Base-by-base conservation (phyloP, 2,797 vertebrate species). In the Amblyopsis hoosieri region DNA sequence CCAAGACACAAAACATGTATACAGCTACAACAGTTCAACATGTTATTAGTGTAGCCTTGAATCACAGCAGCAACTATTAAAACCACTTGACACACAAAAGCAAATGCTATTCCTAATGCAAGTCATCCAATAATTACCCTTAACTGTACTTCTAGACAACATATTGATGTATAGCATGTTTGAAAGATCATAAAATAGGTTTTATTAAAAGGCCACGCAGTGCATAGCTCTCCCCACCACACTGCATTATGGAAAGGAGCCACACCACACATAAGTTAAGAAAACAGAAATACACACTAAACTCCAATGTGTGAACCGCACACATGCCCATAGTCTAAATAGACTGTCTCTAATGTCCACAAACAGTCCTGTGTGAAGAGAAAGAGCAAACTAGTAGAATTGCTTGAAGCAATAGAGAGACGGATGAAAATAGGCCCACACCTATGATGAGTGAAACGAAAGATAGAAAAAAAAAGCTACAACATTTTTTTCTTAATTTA, bases 201-300 rank as follows among this genome's bases (percentile, higher is more conserved):
- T 42, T 3, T 10, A 45, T 15, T 64, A 72, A 62, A 72, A 59
- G 33, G 47, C 56, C 42, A 7, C 1, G 12, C 61, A 53, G 52
- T 37, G 12, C 49, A 57, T 45, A 68, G 23, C 65, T 71, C 54
- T 23, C 57, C 58, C 68, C 56, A 45, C 19, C 73, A 69, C 68
- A 83, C 64, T 72, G 67, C 7, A 37, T 37, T 37, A 37, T 82
- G 81, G 78, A 74, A 61, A 64, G 0, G 31, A 15, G 62, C 62
- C 37, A 63, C 64, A 66, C 37, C 53, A 60, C 52, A 8, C 19
- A 73, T 60, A 31, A 50, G 52, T 33, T 67, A 66, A 57, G 65
- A 76, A 77, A 86, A 82, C 54, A 67, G 70, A 78, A 78, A 82
- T 76, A 71, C 72, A 76, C 17, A 53, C 54, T 45, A 10, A 31